Percentiles rank a stretch among this genome's conserved stretches.
Conservation (phyloP, 1,140 invertebrate species). For the Drosophila watanabei region DNA sequence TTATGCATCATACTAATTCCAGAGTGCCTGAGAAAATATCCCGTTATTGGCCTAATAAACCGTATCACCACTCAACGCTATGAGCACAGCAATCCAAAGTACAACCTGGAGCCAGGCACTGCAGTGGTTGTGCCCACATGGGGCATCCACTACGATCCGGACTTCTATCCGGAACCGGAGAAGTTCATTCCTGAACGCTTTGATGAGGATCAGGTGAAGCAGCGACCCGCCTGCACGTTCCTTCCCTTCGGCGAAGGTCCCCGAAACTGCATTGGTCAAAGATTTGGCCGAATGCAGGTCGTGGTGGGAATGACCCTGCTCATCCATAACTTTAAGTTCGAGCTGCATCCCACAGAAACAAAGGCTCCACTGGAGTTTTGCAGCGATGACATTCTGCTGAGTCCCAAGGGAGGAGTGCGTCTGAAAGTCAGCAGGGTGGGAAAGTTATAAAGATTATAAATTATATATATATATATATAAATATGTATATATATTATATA, state of each 20-base stretch:
- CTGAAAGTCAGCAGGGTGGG: slow-evolving; percentile 51
- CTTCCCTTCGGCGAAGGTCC: slow-evolving; percentile 71
- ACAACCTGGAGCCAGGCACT: slow-evolving; percentile 88
- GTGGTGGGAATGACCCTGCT: slow-evolving; percentile 86
- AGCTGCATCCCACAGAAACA: slow-evolving; percentile 43
- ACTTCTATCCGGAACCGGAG: slow-evolving; percentile 81
- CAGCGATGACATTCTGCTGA: slow-evolving; percentile 37
- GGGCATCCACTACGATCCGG: slow-evolving; percentile 88
- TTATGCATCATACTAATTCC: no score
- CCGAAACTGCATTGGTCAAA: slow-evolving; percentile 86
- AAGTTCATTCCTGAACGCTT: slow-evolving; percentile 88
- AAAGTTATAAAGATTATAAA: background rate
- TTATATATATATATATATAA: no score
- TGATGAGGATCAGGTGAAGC: slow-evolving; percentile 75
- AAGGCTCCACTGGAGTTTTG: slow-evolving; percentile 46
- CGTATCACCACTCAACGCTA: slow-evolving; percentile 86
- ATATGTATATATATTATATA: no score
- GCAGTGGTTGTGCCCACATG: slow-evolving; percentile 87
- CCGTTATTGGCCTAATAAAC: slow-evolving; percentile 87
- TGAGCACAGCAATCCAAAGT: slow-evolving; percentile 87
- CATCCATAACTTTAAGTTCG: slow-evolving; percentile 75
- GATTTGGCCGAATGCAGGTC: slow-evolving; percentile 88
- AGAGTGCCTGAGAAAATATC: slow-evolving; percentile 89
- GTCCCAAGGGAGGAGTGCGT: slow-evolving; percentile 49
- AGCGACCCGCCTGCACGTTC: slow-evolving; percentile 62